Base-by-base conservation (phyloP, 2,113 vertebrate genomes). In the Herpetotheres cachinnans region DNA sequence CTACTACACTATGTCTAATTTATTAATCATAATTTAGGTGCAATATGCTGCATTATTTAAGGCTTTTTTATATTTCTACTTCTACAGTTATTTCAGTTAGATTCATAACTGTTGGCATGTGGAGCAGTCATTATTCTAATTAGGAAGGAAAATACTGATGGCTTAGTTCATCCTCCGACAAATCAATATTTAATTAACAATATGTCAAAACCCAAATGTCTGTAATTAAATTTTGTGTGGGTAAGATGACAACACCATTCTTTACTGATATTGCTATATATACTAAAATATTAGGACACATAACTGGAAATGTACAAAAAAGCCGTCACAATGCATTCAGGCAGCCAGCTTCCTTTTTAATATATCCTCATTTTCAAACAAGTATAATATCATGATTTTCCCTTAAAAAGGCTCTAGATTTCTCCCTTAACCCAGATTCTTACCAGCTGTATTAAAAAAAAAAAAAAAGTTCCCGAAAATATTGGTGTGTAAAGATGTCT, bases 131-230 rank as follows among this genome's bases (percentile, higher is more conserved):
- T 97, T 97, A 97, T 96, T 97, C 76, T 95, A 98, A 97, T 97
- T 96, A 97, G 89, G 95, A 94, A 96, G 95, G 81, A 91, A 93
- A 95, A 91, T 67, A 94, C 62, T 1, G 12, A 93, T 77, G 55
- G 67, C 66, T 91, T 65, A 69, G 93, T 97, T 96, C 93, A 82
- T 96, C 69, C 49, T 93, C 86, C 36, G 65, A 97, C 91, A 97
- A 98, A 97, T 98, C 97, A 97, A 97, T 98, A 98, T 97, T 98
- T 98, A 98, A 98, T 97, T 98, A 98, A 97, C 78, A 95, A 92
- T 72, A 92, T 95, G 96, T 96, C 97, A 95, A 79, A 94, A 17
- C 82, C 20, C 59, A 91, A 94, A 92, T 67, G 71, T 66, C 82
- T 93, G 63, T 91, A 89, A 95, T 92, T 96, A 78, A 77, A 55